Evolutionary conservation across 2,113 vertebrate species (phyloP), one percentile per base, ranked within the genome.

Genomic region (Stercorarius parasiticus): DNA sequence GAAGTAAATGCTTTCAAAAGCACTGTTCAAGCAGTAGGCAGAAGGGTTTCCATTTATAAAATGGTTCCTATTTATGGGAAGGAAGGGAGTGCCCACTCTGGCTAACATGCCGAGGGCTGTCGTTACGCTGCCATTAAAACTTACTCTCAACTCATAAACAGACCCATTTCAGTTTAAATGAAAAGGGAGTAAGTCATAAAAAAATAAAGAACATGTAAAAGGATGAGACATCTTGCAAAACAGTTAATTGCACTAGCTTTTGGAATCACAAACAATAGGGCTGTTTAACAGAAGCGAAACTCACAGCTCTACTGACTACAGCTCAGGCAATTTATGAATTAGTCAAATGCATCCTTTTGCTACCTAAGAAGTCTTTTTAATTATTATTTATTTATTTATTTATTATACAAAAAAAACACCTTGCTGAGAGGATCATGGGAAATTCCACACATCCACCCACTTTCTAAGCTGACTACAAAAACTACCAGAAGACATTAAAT

Each of bases 31-130:
- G 73, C 40, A 91, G 81, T 11, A 85, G 66, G 83, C 61, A 87
- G 89, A 92, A 95, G 65, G 49, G 53, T 79, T 91, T 84, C 82
- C 76, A 84, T 83, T 93, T 91, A 86, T 86, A 82, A 94, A 93
- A 81, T 15, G 16, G 38, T 38, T 95, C 80, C 40, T 95, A 79
- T 95, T 95, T 94, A 76, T 82, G 47, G 27, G 77, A 74, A 90
- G 84, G 90, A 95, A 95, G 91, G 91, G 90, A 94, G 94, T 66
- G 91, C 70, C 91, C 73, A 34, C 52, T 50, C 55, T 8, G 0
- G 4, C 72, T 87, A 92, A 76, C 72, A 45, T 0, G n/a, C 82
- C 9, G 0, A 80, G 49, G 69, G 92, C 70, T 95, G 72, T 86
- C 11, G 0, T 92, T 95, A 59, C 0, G 3, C 65, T 92, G 61